Evolutionary conservation across 2,888 invertebrate species (phyloP), one percentile per base, ranked within the genome.

Genomic region (Melolontha melolontha): DNA sequence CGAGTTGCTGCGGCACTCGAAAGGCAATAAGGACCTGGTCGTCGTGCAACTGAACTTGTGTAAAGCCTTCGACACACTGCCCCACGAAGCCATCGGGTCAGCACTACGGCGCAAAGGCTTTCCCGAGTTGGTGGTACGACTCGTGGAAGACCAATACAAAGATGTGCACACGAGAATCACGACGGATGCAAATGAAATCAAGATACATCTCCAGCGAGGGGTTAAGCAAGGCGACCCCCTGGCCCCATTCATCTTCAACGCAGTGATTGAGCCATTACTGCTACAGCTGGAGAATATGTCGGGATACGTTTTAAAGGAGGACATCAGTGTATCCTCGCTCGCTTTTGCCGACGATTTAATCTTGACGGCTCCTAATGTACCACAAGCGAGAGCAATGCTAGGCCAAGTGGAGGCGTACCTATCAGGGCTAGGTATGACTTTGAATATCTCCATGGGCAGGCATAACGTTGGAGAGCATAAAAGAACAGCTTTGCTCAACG

Each of bases 11-110:
- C 70, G 71, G 70, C 76, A 72, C 72, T 68, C 75, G 64, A 76
- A 64, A 44, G 62, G 64, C 29, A 50, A 64, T 16, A 41, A 68
- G 10, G 76, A 78, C 41, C 75, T 83, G 69, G 83, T 82, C 69
- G 73, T 81, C 54, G 81, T 78, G 62, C 78, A 80, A 42, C 72
- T 85, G 22, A 84, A 85, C 72, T 79, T 84, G 29, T 77, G 80
- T 11, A 84, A 84, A 73, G 84, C 83, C n/a, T n/a, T n/a, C n/a
- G n/a, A n/a, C n/a, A n/a, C n/a, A n/a, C n/a, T n/a, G n/a, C n/a
- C n/a, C n/a, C n/a, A n/a, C n/a, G n/a, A n/a, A n/a, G n/a, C n/a
- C n/a, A n/a, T n/a, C n/a, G n/a, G n/a, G n/a, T n/a, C n/a, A n/a
- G n/a, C n/a, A n/a, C n/a, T n/a, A n/a, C n/a, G n/a, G n/a, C n/a